Evolutionary conservation across 2,113 vertebrate genomes (phyloP), one percentile per base, ranked within the genome.

Genomic region (Seriola rivoliana): DNA sequence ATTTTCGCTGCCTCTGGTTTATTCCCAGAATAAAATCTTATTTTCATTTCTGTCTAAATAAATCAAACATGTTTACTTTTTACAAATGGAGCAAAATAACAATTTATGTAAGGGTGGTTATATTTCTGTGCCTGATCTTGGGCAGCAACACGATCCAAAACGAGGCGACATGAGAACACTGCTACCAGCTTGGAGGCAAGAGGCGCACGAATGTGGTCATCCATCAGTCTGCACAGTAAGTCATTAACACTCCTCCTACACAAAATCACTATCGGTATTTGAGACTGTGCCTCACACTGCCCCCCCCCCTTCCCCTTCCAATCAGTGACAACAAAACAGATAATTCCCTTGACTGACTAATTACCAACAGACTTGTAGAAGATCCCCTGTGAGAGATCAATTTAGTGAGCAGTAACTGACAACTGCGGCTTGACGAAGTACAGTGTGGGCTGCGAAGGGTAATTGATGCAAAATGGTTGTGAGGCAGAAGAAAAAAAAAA

Each of bases 341-440:
- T 77, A 63, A 84, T 79, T 87, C 50, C 73, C 76, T 57, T 77
- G 62, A 88, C 70, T 14, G 72, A 85, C 86, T 75, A 66, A 88
- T 81, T 71, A 83, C 71, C 48, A 81, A 50, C 59, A 62, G 44
- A 85, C 44, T 76, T 9, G 54, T n/a, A 70, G 60, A 74, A 66
- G 81, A 71, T 82, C 50, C 38, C 70, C 11, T 58, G 63, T 46
- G 7, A 59, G 29, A 23, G 55, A 84, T 79, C 71, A 85, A 68
- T 85, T 81, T 57, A 62, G 48, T 76, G 84, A 85, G 74, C 66
- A 54, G 42, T n/a, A 38, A 75, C 29, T 80, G 65, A 72, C 64
- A 71, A 58, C 44, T 50, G 14, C 55, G 21, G 29, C 34, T 73
- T 23, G 52, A 36, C 19, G 9, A 34, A 17, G 68, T 32, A 48